A percentile compares a stretch with the other conserved stretches of the same genome.
phyloP scores from a whole-genome alignment of 2,888 invertebrate species.

The Athetis lepigone region DNA sequence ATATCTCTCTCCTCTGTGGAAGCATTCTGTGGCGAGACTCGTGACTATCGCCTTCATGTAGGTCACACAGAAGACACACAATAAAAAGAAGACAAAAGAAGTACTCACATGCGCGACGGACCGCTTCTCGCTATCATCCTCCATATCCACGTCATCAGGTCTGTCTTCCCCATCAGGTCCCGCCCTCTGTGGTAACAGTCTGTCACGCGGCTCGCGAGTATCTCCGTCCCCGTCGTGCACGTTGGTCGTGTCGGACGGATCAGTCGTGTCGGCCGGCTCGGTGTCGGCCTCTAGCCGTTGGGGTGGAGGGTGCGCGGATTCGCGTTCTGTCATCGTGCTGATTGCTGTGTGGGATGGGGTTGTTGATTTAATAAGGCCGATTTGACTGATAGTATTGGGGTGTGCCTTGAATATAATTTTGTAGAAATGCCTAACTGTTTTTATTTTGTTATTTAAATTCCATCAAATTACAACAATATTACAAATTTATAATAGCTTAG shows the following conservation, averaged over 20 bases:
- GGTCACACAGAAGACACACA: too few species aligned
- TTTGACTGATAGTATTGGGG: neutral
- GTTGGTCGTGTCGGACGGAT: slow-evolving; percentile 16
- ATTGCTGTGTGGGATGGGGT: slow-evolving; percentile 89
- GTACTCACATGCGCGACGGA: slow-evolving; percentile 68
- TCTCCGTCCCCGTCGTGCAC: slow-evolving; percentile 22
- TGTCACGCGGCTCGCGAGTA: slow-evolving; percentile 50
- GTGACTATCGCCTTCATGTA: too few species aligned
- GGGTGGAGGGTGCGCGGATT: slow-evolving; percentile 95
- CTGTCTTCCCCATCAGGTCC: slow-evolving; percentile 78
- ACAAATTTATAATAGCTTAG: too few species aligned
- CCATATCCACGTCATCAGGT: slow-evolving; percentile 55
- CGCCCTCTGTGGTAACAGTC: slow-evolving; percentile 72
- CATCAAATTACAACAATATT: too few species aligned
- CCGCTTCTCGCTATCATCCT: slow-evolving; percentile 55
- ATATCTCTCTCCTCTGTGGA: too few species aligned
- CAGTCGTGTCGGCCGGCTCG: slow-evolving; percentile 59
- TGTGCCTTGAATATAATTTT: neutral
- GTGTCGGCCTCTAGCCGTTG: slow-evolving; percentile 71
- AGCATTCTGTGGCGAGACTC: too few species aligned
- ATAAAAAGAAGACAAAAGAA: too few species aligned
- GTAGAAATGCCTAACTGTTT: too few species aligned
- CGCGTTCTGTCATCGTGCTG: slow-evolving; percentile 98
- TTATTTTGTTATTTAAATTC: too few species aligned
- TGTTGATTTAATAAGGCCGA: too few species aligned